Base-by-base conservation (phyloP, 2,888 invertebrate species). In the Bugula neritina region DNA sequence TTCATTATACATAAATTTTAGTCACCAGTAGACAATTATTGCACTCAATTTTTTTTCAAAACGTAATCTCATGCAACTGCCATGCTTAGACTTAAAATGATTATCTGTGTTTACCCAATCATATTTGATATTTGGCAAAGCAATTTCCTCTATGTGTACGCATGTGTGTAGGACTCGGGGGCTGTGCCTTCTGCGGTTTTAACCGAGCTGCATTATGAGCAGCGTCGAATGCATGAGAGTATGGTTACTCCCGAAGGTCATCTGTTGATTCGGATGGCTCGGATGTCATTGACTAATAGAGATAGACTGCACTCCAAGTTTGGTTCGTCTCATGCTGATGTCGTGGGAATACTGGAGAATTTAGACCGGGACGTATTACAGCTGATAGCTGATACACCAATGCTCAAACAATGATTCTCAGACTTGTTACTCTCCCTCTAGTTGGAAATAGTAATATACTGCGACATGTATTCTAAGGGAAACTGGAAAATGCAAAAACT, bases 211-310 rank as follows among this genome's bases (percentile, higher is more conserved):
- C 27, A 31, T 31, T 1, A 13, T 10, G 63, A 63, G 34, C 63
- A 63, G 63, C 63, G 63, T 13, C 27, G 63, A 25, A 63, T 63
- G 63, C 63, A 63, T 63, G 63, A 63, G 63, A 63, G 63, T 34
- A 63, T 63, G 63, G 63, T 63, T 2, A 63, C 63, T 10, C 27
- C 31, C 10, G 31, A 63, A 29, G 63, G 63, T 10, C 63, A 63
- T 31, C 63, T 63, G 13, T 31, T 63, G 31, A 63, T 63, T 5
- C 63, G 63, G 13, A 63, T 63, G 63, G 63, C 63, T 29, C 27
- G 63, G 13, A 63, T 63, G 63, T 13, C 63, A 27, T 27, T 63
- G 13, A 34, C 63, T 31, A 63, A 63, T 31, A 34, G 27, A 1
- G 17, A 63, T 13, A 63, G 63, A 34, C 63, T 63, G 25, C 25